Evolutionary conservation across 1,140 invertebrate species (phyloP), one percentile per base, ranked within the genome.

Genomic region (Drosophila biarmipes): DNA sequence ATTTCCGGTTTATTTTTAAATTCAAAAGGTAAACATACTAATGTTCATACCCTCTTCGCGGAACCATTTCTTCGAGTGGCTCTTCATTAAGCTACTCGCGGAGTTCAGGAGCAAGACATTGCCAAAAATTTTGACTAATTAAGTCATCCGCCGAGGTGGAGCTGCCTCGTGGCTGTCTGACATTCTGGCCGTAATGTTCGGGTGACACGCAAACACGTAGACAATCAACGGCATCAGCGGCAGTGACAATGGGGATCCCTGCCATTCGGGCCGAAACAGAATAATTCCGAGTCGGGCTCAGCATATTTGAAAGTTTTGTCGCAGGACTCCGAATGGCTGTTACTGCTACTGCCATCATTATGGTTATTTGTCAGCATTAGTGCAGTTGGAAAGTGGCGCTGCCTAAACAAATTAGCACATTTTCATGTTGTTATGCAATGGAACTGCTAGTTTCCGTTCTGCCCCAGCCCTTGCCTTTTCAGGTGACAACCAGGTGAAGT

Each of bases 241-340:
- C 73, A 62, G 49, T 66, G 67, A 61, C 66, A 66, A 64, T 74
- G 59, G 71, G 58, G 49, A 68, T 29, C 31, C 64, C 34, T 11
- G 46, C 46, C 49, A 31, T 31, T 17, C 21, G 24, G 40, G 29
- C 11, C 27, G 38, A 66, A 54, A 54, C 35, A 48, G 71, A 73
- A 51, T 55, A 46, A 54, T 53, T 48, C 35, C 27, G 24, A 64
- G 51, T 56, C 24, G 34, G 73, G 49, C 79, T 69, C 49, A 34
- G 73, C 76, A 84, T 84, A 84, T 84, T 84, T 86, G 80, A 84
- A 84, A 84, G 80, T 86, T 85, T 77, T 77, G 73, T 61, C 62
- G 77, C 77, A 68, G 53, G 62, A 56, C 71, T 74, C 59, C 10
- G 15, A 61, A 62, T 34, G 17, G 27, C 38, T 63, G 57, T 46